These are phyloP conservation scores for Lutjanus campechanus DNA, from an alignment of 2,797 vertebrate species.

Conservation along the genomic window DNA sequence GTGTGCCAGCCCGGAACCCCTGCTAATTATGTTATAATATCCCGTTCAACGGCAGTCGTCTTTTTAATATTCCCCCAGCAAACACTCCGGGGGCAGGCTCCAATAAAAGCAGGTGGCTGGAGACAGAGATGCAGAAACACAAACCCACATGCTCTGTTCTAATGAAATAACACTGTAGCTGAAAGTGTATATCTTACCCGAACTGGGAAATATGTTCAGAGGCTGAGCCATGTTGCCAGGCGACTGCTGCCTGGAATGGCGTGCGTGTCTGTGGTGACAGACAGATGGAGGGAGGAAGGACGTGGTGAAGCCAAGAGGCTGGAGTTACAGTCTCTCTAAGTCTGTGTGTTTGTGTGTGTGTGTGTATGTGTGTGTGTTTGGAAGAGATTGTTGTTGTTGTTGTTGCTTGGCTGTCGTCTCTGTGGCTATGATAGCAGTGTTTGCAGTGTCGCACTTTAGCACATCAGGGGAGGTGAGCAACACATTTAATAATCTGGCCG, in stretches of 20 bases:
- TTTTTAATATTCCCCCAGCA: conserved; percentile 86
- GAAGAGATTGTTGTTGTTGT: conserved; percentile 47
- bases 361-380: conserved; percentile 60
- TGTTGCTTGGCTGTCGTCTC: conserved; percentile 58
- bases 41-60: conserved; percentile 87
- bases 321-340: conserved; percentile 63
- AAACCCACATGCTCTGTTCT: conserved; percentile 77
- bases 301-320: conserved; percentile 71
- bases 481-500: conserved; percentile 68
- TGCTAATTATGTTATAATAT: conserved; percentile 93
- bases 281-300: conserved; percentile 82
- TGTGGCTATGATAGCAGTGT: conserved; percentile 56
- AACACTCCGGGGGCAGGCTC: conserved; percentile 82
- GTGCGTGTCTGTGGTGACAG: conserved; percentile 74
- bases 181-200: conserved; percentile 84
- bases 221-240: conserved; percentile 87
- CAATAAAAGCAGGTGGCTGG: conserved; percentile 85
- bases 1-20: conserved; percentile 88
- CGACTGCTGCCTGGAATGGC: conserved; percentile 85
- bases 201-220: conserved; percentile 86
- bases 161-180: conserved; percentile 84
- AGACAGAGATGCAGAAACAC: conserved; percentile 78
- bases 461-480: conserved; percentile 70
- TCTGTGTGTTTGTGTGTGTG: conserved; percentile 45
- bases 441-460: conserved; percentile 70